Evolutionary conservation across 2,888 invertebrate genomes (phyloP).

Genomic region (Sussaba pulchella): DNA sequence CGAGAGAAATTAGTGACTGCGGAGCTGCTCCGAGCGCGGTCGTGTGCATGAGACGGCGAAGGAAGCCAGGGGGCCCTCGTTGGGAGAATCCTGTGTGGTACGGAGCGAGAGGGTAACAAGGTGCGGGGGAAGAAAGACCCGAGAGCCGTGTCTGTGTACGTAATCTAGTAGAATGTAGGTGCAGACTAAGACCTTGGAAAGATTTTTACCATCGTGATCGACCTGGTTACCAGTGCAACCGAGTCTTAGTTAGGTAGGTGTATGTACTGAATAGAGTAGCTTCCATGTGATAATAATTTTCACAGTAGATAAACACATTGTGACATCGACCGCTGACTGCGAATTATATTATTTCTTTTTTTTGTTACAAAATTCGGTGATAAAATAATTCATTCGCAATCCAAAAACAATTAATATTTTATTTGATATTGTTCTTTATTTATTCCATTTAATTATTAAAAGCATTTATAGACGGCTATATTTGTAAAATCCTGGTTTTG

Average conservation of each 20-base stretch:
- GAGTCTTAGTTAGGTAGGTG: conserved; percentile 12
- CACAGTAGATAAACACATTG: too few species aligned
- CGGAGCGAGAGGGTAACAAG: conserved; percentile 16
- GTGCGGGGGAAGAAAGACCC: conserved; percentile 5
- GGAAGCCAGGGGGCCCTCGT: conserved; percentile 78
- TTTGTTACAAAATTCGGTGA: neutral
- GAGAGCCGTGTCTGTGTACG: neutral
- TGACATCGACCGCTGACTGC: too few species aligned
- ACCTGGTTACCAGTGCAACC: conserved; percentile 45
- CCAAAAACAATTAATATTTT: neutral
- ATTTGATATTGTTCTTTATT: neutral
- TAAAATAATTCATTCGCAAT: too few species aligned
- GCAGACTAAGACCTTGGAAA: conserved; percentile 77
- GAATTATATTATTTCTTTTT: neutral
- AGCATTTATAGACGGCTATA: too few species aligned
- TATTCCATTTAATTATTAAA: neutral
- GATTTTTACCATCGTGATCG: conserved; percentile 69
- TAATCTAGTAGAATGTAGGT: conserved; percentile 1
- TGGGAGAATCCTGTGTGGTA: conserved; percentile 52
- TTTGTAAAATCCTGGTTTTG: too few species aligned
- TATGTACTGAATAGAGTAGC: neutral
- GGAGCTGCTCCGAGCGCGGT: neutral
- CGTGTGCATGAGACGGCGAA: conserved; percentile 25
- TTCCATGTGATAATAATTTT: too few species aligned
- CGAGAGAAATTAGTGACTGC: neutral